Evolutionary conservation across 2,797 vertebrate species (phyloP), one percentile per base, ranked within the genome.

Genomic region (Prunella strophiata): DNA sequence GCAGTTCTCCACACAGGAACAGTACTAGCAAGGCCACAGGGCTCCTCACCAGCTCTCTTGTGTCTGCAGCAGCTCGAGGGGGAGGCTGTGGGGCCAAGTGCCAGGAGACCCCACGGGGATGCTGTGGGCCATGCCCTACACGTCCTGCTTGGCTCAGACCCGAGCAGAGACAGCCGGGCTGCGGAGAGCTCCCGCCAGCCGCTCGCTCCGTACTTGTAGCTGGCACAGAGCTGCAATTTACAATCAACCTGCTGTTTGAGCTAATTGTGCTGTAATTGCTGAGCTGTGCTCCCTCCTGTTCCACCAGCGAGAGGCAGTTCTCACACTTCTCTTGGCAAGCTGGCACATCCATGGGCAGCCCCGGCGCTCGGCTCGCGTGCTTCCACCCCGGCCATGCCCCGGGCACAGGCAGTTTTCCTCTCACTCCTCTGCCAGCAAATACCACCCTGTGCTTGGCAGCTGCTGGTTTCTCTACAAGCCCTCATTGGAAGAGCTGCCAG

Each of bases 211-310:
- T 43, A 8, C 95, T 78, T 76, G 84, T 82, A 79, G 89, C 52
- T 96, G 96, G 95, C 95, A 85, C 94, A 65, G 90, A 87, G 65
- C 92, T 91, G 86, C 96, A 93, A 91, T 94, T 95, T 95, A 89
- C 94, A 95, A 90, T 90, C 96, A 96, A 82, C 94, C 95, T 95
- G 95, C 94, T 95, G 95, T 85, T 94, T 74, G 94, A 95, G 93
- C 95, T 97, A 96, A 96, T 96, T 95, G 91, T 87, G 91, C 92
- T 91, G 84, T 95, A 95, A 97, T 96, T 95, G 95, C 94, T 92
- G 95, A 86, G 93, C 92, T 82, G 90, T 40, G 85, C 72, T 94
- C 74, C 88, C 95, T 94, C 93, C 95, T 76, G 84, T 70, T 93
- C 85, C 91, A 74, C 81, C 59, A 72, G 80, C 4, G 59, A 83